Percentiles rank a stretch among this genome's conserved stretches.
Conservation (phyloP, 1,140 invertebrate species). For the Lucilia sericata region DNA sequence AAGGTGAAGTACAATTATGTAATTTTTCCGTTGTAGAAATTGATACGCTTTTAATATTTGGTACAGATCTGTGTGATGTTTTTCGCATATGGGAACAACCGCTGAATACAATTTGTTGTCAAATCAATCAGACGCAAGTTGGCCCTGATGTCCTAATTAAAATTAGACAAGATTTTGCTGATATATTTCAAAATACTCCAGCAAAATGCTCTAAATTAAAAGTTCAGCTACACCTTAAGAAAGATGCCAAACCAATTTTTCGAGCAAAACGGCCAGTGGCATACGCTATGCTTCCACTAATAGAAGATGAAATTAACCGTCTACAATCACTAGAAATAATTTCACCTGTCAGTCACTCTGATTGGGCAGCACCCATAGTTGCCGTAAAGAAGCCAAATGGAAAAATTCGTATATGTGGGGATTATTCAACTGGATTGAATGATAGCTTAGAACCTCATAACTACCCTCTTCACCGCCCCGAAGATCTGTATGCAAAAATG, state of each 20-base stretch:
- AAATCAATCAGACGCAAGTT: too few species aligned
- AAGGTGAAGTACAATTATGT: too few species aligned
- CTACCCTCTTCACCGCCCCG: constrained; percentile 39
- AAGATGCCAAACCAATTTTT: not conserved
- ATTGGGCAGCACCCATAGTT: constrained; percentile 57
- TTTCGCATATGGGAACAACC: not conserved
- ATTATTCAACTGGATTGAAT: constrained; percentile 49
- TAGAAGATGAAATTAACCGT: constrained; percentile 45
- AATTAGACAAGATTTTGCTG: not conserved
- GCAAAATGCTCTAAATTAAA: not conserved
- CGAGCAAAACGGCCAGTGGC: not conserved
- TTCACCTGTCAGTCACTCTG: constrained; percentile 53
- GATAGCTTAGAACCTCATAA: constrained; percentile 44
- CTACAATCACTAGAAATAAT: constrained; percentile 26
- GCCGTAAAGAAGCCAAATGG: too few species aligned
- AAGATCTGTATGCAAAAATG: too few species aligned
- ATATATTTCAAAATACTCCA: not conserved
- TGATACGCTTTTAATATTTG: not conserved
- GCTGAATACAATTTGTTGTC: not conserved
- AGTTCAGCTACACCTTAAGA: not conserved
- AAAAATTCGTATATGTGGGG: constrained; percentile 56
- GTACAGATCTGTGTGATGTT: not conserved
- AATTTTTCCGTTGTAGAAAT: too few species aligned
- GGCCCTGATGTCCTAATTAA: too few species aligned
- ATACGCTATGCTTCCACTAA: not conserved